Conservation (phyloP, 2,888 invertebrate species). For the Apomyelois bistriatella region DNA sequence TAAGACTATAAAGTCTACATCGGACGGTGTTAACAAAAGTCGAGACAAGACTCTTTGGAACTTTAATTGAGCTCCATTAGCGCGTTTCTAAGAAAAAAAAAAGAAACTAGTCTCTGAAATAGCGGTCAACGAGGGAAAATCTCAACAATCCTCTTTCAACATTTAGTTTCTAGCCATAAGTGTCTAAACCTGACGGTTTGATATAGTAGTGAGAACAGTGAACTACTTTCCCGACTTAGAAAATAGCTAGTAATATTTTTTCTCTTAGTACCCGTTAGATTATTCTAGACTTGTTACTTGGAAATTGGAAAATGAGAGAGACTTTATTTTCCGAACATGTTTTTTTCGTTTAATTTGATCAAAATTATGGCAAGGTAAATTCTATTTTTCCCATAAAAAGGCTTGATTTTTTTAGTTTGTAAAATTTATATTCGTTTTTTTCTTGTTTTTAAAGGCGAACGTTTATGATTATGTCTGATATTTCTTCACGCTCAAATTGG, state of each 20-base stretch:
- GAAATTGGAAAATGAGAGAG: too few relatives aligned
- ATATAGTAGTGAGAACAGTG: neutral
- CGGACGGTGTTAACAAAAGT: too few relatives aligned
- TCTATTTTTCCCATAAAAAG: too few relatives aligned
- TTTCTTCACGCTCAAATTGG: too few relatives aligned
- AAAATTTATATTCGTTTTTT: too few relatives aligned
- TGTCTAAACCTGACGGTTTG: constrained; percentile 16
- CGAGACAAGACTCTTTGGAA: neutral
- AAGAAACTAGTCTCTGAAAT: neutral
- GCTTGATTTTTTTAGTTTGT: too few relatives aligned
- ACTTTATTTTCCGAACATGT: too few relatives aligned
- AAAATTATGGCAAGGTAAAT: too few relatives aligned
- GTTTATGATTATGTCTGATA: too few relatives aligned
- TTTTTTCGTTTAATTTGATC: too few relatives aligned
- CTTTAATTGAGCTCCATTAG: neutral
- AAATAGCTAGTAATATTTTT: neutral
- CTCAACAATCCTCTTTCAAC: constrained; percentile 11
- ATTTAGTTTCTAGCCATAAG: constrained; percentile 13
- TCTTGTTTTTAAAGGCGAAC: too few relatives aligned
- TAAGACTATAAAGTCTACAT: too few relatives aligned
- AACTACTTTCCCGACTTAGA: constrained; percentile 4
- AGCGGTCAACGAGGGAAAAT: constrained; percentile 7
- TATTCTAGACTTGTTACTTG: neutral
- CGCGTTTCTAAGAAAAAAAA: constrained; percentile 2
- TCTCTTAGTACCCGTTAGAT: neutral